phyloP scores from a whole-genome alignment of 2,797 vertebrate species.

The Pipistrellus pygmaeus region DNA sequence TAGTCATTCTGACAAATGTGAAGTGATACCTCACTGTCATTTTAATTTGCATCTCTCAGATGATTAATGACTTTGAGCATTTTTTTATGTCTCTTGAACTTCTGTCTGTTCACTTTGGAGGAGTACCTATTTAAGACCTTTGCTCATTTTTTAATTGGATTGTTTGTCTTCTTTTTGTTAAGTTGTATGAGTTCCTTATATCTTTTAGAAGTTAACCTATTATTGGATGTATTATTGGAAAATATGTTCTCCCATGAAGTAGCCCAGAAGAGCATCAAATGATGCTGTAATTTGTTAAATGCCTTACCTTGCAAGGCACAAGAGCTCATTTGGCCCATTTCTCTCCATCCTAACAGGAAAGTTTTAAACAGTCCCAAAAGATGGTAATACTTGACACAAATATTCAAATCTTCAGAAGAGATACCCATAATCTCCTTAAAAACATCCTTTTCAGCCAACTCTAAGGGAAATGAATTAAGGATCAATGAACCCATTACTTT shows the following conservation, averaged over 20 bases:
- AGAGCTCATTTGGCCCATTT: background rate
- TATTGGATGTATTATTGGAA: too few species aligned
- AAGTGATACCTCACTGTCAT: too few species aligned
- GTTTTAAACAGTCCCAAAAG: background rate
- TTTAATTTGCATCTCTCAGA: too few species aligned
- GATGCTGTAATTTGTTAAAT: background rate
- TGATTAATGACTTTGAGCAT: too few species aligned
- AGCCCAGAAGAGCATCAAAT: background rate
- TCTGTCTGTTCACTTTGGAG: too few species aligned
- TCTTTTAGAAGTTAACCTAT: too few species aligned
- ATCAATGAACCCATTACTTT: background rate
- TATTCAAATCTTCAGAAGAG: slow-evolving; percentile 23
- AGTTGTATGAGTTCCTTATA: too few species aligned
- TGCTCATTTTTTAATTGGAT: too few species aligned
- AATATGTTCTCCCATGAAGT: background rate
- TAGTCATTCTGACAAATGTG: too few species aligned
- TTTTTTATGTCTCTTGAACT: too few species aligned
- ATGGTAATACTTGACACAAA: background rate
- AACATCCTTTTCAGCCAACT: background rate
- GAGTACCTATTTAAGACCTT: too few species aligned
- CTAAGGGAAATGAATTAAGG: background rate
- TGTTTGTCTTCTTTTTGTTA: too few species aligned
- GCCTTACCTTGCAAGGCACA: background rate
- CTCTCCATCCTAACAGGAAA: background rate
- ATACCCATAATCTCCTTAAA: background rate